phyloP scores from a whole-genome alignment of 2,797 vertebrate genomes.

The Sebastes baramenuke region DNA sequence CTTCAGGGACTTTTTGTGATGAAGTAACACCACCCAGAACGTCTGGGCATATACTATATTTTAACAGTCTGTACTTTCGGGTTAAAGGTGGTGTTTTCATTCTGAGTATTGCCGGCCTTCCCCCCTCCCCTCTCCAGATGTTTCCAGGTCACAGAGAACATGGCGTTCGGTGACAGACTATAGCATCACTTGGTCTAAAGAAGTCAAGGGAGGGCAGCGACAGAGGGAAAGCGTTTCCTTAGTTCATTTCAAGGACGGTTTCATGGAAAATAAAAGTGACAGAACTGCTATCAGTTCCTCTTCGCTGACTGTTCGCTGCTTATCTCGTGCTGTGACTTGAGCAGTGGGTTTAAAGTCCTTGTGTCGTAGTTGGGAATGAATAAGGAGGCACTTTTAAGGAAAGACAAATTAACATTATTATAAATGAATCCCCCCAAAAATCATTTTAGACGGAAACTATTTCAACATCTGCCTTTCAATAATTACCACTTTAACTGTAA shows the following conservation, averaged over 20 bases:
- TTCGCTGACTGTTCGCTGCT: background rate
- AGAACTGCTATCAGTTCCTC: background rate
- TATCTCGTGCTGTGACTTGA: background rate
- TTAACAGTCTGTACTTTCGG: slow-evolving; percentile 10
- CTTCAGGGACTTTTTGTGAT: background rate
- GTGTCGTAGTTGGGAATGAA: background rate
- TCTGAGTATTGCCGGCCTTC: background rate
- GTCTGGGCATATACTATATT: background rate
- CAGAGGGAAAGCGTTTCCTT: slow-evolving; percentile 38
- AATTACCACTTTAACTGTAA: background rate
- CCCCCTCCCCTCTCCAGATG: slow-evolving; percentile 61
- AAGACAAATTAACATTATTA: background rate
- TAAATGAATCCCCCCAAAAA: background rate
- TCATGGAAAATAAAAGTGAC: slow-evolving; percentile 38
- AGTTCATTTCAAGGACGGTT: slow-evolving; percentile 5
- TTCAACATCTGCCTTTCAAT: background rate
- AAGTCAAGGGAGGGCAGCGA: background rate
- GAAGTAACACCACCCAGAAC: background rate
- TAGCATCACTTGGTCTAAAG: slow-evolving; percentile 3
- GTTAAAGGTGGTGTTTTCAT: slow-evolving; percentile 13
- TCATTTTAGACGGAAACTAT: background rate
- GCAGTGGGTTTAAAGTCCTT: background rate
- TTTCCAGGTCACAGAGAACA: slow-evolving; percentile 73
- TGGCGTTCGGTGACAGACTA: slow-evolving; percentile 9
- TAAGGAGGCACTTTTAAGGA: background rate